phyloP scores from a whole-genome alignment of 2,797 vertebrate species.

The Cuculus canorus region DNA sequence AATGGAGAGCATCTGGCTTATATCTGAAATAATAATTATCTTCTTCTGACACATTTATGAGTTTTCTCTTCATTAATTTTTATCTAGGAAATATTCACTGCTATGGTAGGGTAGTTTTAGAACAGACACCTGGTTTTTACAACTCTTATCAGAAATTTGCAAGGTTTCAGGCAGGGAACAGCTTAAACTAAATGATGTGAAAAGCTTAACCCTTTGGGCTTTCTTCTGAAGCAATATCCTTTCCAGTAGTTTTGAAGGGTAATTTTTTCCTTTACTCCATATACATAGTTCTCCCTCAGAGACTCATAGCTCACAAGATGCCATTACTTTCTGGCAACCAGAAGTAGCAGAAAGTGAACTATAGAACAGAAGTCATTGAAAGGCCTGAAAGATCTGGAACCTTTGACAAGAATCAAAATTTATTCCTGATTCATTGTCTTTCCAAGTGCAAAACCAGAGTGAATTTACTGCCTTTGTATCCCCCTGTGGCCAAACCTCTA shows the following conservation, averaged over 20 bases:
- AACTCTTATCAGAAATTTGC: constrained; percentile 70
- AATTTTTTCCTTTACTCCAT: constrained; percentile 19
- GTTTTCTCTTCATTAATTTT: constrained; percentile 77
- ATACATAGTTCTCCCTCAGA: not conserved
- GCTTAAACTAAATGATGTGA: constrained; percentile 63
- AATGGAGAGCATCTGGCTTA: constrained; percentile 66
- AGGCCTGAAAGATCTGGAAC: not conserved
- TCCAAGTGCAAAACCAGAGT: not conserved
- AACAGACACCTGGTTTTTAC: constrained; percentile 77
- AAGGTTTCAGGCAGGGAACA: constrained; percentile 63
- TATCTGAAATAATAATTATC: constrained; percentile 73
- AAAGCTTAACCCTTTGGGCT: constrained; percentile 63
- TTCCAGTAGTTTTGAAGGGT: constrained; percentile 42
- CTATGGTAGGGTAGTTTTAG: constrained; percentile 71
- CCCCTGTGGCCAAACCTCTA: not conserved
- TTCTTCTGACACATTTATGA: constrained; percentile 75
- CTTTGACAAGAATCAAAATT: not conserved
- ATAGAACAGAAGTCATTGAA: not conserved
- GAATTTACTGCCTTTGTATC: not conserved
- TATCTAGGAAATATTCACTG: constrained; percentile 70
- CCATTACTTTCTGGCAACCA: not conserved
- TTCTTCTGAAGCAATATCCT: constrained; percentile 31
- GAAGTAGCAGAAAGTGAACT: not conserved
- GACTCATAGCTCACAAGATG: not conserved
- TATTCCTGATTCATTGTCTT: not conserved